Conservation (phyloP, 2,888 invertebrate genomes). For the Eupithecia tripunctaria region DNA sequence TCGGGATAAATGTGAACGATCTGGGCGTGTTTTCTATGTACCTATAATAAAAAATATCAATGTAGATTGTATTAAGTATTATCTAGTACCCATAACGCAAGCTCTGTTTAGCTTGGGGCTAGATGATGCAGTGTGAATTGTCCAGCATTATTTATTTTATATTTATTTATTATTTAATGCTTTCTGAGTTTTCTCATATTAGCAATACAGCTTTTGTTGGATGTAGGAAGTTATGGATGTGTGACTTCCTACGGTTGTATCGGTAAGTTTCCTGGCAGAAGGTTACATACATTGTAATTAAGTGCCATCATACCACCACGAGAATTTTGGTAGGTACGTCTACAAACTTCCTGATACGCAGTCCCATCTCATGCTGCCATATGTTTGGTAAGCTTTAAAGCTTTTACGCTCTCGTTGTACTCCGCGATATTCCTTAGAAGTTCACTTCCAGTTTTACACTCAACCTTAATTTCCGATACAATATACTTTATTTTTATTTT, state of each 20-base stretch:
- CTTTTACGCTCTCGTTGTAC: not conserved
- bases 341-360: not conserved
- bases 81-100: too few relatives aligned
- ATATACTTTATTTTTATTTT: too few relatives aligned
- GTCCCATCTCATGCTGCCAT: too few relatives aligned
- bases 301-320: not conserved
- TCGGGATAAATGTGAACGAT: too few relatives aligned
- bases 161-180: too few relatives aligned
- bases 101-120: too few relatives aligned
- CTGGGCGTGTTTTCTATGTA: too few relatives aligned
- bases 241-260: not conserved
- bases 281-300: not conserved
- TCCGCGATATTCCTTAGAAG: not conserved
- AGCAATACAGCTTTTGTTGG: conserved; percentile 32
- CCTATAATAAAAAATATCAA: too few relatives aligned
- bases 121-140: too few relatives aligned
- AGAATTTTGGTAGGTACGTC: not conserved
- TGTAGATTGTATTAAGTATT: too few relatives aligned
- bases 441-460: not conserved
- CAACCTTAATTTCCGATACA: conserved; percentile 30
- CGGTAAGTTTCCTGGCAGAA: not conserved
- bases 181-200: conserved; percentile 33
- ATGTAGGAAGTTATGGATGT: not conserved
- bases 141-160: too few relatives aligned
- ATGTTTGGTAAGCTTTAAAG: too few relatives aligned